Conservation (phyloP, 2,113 vertebrate species). For the Speoplatyrhinus poulsoni region DNA sequence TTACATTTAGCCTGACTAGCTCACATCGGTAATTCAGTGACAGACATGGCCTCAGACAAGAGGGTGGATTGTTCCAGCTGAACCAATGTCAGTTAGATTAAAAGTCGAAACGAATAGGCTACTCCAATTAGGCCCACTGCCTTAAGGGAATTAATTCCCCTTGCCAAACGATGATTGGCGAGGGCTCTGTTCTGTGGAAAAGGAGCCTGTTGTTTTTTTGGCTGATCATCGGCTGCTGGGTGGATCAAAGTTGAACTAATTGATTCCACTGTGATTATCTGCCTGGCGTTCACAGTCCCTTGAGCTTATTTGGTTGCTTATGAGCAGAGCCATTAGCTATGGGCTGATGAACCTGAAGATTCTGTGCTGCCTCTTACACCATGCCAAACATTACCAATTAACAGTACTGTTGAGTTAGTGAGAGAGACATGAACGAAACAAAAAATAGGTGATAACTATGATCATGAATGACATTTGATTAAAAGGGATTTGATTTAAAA, state of each 20-base stretch:
- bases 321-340: slow-evolving; percentile 39
- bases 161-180: slow-evolving; percentile 13
- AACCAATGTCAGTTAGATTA: slow-evolving; percentile 75
- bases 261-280: slow-evolving; percentile 77
- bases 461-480: too few species aligned
- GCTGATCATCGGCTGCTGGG: slow-evolving; percentile 69
- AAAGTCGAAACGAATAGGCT: slow-evolving; percentile 66
- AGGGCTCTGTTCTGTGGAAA: slow-evolving; percentile 17
- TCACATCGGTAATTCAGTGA: slow-evolving; percentile 47
- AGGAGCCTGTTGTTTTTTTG: slow-evolving; percentile 61
- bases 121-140: slow-evolving; percentile 63
- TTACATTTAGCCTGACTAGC: slow-evolving; percentile 55
- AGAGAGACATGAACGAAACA: not conserved
- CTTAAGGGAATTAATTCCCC: slow-evolving; percentile 65
- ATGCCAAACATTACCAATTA: slow-evolving; percentile 24
- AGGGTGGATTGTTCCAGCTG: slow-evolving; percentile 61
- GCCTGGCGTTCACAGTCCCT: slow-evolving; percentile 65
- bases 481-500: too few species aligned
- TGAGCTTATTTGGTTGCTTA: slow-evolving; percentile 50
- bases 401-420: not conserved
- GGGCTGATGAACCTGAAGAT: slow-evolving; percentile 40
- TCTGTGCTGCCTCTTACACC: slow-evolving; percentile 11
- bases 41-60: slow-evolving; percentile 63
- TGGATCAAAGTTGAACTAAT: slow-evolving; percentile 76
- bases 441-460: too few species aligned